These are phyloP conservation scores for Mesorhabditis sp. DNA, from an alignment of 2,888 invertebrate species.

Conservation along the genomic window DNA sequence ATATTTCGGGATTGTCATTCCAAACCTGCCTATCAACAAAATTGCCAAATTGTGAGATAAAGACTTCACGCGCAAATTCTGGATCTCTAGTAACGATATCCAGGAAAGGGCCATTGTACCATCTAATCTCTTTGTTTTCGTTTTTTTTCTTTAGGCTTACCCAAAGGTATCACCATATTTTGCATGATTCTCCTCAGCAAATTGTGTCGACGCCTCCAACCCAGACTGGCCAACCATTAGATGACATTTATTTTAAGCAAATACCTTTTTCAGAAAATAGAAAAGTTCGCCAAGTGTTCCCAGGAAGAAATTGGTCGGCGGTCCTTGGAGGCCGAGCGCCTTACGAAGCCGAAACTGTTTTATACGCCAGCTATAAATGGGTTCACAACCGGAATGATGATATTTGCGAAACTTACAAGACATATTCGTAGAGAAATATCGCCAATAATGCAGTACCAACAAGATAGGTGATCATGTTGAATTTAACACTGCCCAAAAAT, in stretches of 20 bases:
- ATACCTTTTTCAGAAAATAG: background rate
- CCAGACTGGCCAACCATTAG: background rate
- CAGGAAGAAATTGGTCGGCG: background rate
- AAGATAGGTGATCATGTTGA: background rate
- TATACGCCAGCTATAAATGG: background rate
- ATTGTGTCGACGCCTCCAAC: background rate
- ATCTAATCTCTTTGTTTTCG: background rate
- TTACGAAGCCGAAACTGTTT: background rate
- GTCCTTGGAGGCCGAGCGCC: background rate
- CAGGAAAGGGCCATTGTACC: conserved; percentile 12
- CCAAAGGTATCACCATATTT: background rate
- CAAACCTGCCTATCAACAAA: conserved; percentile 13
- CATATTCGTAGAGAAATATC: background rate
- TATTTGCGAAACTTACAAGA: background rate
- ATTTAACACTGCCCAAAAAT: too few relatives aligned
- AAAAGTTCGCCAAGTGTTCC: background rate
- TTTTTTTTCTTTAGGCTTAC: background rate
- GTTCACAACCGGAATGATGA: background rate
- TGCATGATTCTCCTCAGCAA: background rate
- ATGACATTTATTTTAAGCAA: background rate
- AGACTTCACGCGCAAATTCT: conserved; percentile 14
- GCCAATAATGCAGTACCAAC: background rate
- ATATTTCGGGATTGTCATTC: background rate
- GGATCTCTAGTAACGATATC: conserved; percentile 11
- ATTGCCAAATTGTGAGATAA: conserved; percentile 14